Evolutionary conservation across 2,113 vertebrate genomes (phyloP).

Genomic region (Microcebus murinus): DNA sequence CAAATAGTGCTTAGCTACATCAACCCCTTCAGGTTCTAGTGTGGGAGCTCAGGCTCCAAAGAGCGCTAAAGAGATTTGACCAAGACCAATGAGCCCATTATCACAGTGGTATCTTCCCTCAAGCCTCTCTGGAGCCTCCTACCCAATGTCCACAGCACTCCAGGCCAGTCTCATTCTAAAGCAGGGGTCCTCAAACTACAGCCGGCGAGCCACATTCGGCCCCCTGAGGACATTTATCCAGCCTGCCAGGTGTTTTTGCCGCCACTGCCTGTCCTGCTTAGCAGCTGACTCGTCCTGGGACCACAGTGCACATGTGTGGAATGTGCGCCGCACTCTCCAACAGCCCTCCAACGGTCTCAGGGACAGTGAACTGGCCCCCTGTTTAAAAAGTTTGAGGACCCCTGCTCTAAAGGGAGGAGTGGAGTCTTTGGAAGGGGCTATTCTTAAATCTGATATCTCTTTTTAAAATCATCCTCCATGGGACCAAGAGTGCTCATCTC

Average conservation of each 20-base stretch:
- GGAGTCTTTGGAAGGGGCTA: neutral
- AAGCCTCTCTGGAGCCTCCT: neutral
- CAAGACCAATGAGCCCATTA: neutral
- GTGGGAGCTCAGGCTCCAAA: neutral
- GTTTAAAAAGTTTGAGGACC: too few species aligned
- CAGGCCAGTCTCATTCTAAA: conserved; percentile 25
- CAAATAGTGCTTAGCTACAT: neutral
- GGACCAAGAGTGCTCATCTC: neutral
- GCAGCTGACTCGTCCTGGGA: too few species aligned
- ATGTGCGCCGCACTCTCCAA: too few species aligned
- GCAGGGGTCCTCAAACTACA: too few species aligned
- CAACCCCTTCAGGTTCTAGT: neutral
- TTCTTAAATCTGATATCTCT: neutral
- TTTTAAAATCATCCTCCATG: neutral
- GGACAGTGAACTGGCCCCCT: too few species aligned
- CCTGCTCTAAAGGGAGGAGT: neutral
- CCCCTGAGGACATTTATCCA: too few species aligned
- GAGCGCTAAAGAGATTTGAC: neutral
- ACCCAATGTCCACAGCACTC: neutral
- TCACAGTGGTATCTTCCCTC: neutral
- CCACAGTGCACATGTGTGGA: too few species aligned
- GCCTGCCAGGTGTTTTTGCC: too few species aligned
- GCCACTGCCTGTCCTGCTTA: too few species aligned
- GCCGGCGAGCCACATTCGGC: too few species aligned
- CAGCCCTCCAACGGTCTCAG: too few species aligned